Conservation (phyloP, 2,888 invertebrate species). For the Cyrtodaria siliqua region DNA sequence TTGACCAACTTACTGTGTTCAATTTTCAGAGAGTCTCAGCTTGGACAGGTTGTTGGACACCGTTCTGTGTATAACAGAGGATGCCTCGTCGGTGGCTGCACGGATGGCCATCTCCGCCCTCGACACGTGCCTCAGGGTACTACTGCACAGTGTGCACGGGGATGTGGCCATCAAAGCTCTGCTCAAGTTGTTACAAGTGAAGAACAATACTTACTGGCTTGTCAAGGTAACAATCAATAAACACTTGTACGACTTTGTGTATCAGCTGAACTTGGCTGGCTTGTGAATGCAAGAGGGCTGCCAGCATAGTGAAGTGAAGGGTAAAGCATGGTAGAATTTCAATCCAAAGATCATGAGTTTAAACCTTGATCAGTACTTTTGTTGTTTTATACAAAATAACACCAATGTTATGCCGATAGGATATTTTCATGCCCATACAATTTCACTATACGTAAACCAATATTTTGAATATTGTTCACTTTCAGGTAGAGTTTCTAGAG, state of each 20-base stretch:
- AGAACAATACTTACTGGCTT: constrained; percentile 93
- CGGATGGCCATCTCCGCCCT: constrained; percentile 91
- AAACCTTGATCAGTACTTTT: background rate
- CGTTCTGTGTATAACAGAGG: constrained; percentile 81
- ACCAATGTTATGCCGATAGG: no score
- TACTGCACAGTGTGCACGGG: constrained; percentile 90
- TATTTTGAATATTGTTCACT: no score
- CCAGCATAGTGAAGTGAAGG: no score
- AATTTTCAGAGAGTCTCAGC: constrained; percentile 58
- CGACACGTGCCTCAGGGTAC: constrained; percentile 88
- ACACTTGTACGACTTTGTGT: no score
- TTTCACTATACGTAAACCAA: no score
- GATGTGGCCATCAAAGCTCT: constrained; percentile 88
- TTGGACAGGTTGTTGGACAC: constrained; percentile 80
- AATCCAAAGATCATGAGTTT: background rate
- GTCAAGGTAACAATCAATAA: no score
- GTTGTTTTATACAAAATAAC: background rate
- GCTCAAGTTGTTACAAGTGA: constrained; percentile 89
- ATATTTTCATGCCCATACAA: no score
- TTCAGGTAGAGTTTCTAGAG: constrained; percentile 89
- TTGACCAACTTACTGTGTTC: no score
- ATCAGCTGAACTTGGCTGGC: no score
- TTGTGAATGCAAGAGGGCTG: no score
- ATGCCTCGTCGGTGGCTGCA: constrained; percentile 91
- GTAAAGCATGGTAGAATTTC: background rate